Percentiles rank a stretch among this genome's conserved stretches.
Conservation (phyloP, 2,113 vertebrate species). For the Regulus satrapa region DNA sequence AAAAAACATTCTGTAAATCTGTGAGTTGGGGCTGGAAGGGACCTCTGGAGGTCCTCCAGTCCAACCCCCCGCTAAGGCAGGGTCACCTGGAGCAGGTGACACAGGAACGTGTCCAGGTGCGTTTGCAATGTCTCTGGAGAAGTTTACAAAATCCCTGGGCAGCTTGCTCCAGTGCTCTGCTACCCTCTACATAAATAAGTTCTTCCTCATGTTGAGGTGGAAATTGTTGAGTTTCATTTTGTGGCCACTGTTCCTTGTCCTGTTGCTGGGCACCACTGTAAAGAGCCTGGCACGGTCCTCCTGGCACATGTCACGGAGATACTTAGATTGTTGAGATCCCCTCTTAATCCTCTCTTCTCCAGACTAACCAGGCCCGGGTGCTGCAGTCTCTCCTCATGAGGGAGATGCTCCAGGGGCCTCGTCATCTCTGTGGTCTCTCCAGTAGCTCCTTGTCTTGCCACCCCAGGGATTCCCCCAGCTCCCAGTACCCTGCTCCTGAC, state of each 20-base stretch:
- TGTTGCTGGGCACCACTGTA: not conserved
- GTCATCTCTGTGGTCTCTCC: not conserved
- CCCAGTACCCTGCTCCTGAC: not conserved
- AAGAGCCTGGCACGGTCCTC: not conserved
- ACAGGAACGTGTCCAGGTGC: not conserved
- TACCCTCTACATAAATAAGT: not conserved
- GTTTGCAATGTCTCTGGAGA: not conserved
- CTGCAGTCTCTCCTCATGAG: not conserved
- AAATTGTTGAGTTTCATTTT: not conserved
- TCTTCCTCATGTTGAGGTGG: not conserved
- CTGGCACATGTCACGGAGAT: not conserved
- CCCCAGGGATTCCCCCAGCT: not conserved
- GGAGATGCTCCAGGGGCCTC: not conserved
- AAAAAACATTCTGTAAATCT: not conserved
- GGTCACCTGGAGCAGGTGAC: not conserved
- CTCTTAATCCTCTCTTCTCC: not conserved
- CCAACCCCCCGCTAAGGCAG: not conserved
- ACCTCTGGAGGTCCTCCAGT: not conserved
- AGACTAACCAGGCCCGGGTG: not conserved
- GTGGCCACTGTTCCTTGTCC: fast-evolving
- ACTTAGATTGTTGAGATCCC: not conserved
- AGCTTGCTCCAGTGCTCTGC: not conserved
- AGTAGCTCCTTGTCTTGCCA: not conserved
- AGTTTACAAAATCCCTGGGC: not conserved
- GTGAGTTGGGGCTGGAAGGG: not conserved